phyloP scores from a whole-genome alignment of 1,140 invertebrate species.

The Drosophila lacteicornis region DNA sequence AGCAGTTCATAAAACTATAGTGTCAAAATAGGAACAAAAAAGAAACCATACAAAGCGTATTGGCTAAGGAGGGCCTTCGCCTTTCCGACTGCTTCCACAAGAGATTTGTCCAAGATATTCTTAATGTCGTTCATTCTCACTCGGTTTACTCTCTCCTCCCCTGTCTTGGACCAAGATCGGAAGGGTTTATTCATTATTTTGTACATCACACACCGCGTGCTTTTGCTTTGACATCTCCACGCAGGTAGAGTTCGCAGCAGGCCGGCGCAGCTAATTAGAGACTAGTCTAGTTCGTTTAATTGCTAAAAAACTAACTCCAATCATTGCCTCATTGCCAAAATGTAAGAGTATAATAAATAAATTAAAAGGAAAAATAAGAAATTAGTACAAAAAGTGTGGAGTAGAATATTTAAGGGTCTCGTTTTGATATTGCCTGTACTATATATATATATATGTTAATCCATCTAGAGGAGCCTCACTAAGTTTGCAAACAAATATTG shows the following conservation, averaged over 20 bases:
- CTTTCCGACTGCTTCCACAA: slow-evolving; percentile 41
- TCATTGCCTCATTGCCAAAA: slow-evolving; percentile 53
- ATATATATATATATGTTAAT: slow-evolving; percentile 4
- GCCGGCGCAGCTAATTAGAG: slow-evolving; percentile 29
- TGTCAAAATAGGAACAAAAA: slow-evolving; percentile 19
- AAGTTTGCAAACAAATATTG: slow-evolving; percentile 33
- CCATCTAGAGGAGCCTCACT: slow-evolving; percentile 11
- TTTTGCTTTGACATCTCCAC: slow-evolving; percentile 13
- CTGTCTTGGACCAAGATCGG: slow-evolving; percentile 31
- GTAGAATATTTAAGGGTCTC: slow-evolving; percentile 32
- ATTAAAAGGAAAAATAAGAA: slow-evolving; percentile 17
- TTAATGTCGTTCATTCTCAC: slow-evolving; percentile 5
- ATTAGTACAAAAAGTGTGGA: slow-evolving; percentile 59
- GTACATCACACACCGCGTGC: slow-evolving; percentile 1
- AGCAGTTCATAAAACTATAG: slow-evolving; percentile 44
- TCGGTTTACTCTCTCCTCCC: slow-evolving; percentile 1
- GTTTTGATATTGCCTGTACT: slow-evolving; percentile 36
- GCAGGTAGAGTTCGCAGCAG: slow-evolving; percentile 39
- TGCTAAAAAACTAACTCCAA: slow-evolving; percentile 6
- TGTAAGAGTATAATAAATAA: background rate
- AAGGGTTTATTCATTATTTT: background rate
- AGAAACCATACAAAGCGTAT: slow-evolving; percentile 1
- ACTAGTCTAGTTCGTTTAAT: slow-evolving; percentile 8
- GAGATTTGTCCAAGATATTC: slow-evolving; percentile 13
- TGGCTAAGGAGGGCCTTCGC: slow-evolving; percentile 9